Conservation (phyloP, 2,797 vertebrate species). For the Myripristis jacobus region DNA sequence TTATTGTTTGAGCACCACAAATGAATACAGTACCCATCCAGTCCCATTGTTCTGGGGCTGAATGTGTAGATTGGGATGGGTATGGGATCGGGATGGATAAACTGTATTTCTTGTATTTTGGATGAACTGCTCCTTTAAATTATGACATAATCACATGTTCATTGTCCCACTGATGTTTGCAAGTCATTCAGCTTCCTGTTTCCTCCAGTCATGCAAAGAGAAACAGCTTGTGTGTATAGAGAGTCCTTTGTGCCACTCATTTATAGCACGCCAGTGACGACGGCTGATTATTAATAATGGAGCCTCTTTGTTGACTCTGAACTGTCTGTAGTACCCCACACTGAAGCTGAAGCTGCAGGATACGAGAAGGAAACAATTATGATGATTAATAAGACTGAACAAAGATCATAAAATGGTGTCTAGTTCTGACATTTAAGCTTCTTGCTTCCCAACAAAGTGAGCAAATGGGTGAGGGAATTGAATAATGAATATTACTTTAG, state of each 20-base stretch:
- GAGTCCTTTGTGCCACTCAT: conserved; percentile 34
- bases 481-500: not conserved
- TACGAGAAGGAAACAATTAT: not conserved
- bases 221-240: conserved; percentile 14
- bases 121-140: not conserved
- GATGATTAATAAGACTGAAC: not conserved
- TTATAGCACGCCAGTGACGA: conserved; percentile 20
- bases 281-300: conserved; percentile 26
- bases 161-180: conserved; percentile 32
- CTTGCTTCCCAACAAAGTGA: not conserved
- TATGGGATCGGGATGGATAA: too few relatives aligned
- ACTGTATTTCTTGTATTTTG: too few relatives aligned
- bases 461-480: not conserved
- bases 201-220: conserved; percentile 16
- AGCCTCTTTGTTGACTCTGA: conserved; percentile 26
- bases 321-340: conserved; percentile 2
- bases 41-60: too few relatives aligned
- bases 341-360: not conserved
- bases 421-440: not conserved
- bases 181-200: conserved; percentile 27
- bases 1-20: too few relatives aligned
- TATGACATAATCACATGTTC: not conserved
- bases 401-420: not conserved
- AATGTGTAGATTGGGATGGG: too few relatives aligned
- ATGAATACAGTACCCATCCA: too few relatives aligned